Percentiles rank a stretch among this genome's conserved stretches.
These are phyloP conservation scores for Furnarius figulus DNA, from an alignment of 2,113 vertebrate species.

Conservation along the genomic window DNA sequence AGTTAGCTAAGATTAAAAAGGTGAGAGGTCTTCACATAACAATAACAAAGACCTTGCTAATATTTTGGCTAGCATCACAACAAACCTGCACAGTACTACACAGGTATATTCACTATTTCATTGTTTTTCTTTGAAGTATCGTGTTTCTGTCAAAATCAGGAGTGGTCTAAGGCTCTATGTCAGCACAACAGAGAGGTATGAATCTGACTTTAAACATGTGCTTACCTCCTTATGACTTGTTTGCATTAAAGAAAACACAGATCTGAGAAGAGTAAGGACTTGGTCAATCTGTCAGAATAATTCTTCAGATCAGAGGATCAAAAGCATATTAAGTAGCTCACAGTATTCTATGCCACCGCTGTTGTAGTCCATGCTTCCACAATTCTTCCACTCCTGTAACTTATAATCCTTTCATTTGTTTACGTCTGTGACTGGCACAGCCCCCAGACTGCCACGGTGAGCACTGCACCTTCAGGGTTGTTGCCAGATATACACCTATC, in stretches of 20 bases:
- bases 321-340: background rate
- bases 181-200: background rate
- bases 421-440: background rate
- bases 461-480: background rate
- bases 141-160: background rate
- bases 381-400: background rate
- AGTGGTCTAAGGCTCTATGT: background rate
- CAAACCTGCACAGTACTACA: background rate
- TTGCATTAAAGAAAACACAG: background rate
- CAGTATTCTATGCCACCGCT: fast-evolving
- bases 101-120: background rate
- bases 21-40: background rate
- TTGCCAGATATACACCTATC: background rate
- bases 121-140: background rate
- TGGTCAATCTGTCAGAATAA: background rate
- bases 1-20: background rate
- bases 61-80: background rate
- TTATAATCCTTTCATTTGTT: background rate
- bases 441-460: background rate
- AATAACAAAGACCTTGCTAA: background rate
- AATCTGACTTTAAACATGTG: background rate
- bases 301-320: background rate
- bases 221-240: background rate
- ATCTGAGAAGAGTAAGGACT: background rate
- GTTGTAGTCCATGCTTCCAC: background rate